Conservation (phyloP, 2,113 vertebrate species). For the Callaeas wilsoni region DNA sequence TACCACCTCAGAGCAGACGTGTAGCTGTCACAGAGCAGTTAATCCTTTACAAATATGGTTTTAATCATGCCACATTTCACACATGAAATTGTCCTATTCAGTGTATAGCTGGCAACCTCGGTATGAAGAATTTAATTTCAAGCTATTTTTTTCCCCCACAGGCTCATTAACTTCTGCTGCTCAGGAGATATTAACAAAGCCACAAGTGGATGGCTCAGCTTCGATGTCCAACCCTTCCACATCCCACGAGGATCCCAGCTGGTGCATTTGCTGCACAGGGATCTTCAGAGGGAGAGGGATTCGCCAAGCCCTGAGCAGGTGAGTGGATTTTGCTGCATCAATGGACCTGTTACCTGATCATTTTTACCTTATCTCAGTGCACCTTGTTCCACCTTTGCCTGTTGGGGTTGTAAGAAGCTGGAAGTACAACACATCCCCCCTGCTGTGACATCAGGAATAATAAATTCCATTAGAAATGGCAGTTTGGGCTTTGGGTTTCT, state of each 20-base stretch:
- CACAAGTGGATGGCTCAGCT: neutral
- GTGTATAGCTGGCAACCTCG: neutral
- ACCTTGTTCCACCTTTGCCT: neutral
- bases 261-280: neutral
- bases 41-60: conserved; percentile 66
- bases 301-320: neutral
- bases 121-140: neutral
- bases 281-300: neutral
- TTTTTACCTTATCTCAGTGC: neutral
- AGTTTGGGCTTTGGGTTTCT: neutral
- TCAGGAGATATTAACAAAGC: neutral
- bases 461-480: neutral
- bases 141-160: neutral
- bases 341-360: rapidly evolving
- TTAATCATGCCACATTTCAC: conserved; percentile 61
- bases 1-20: conserved; percentile 24
- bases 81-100: conserved; percentile 41
- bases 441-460: neutral
- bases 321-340: neutral
- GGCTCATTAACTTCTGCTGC: conserved; percentile 32
- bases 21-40: conserved; percentile 50
- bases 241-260: rapidly evolving
- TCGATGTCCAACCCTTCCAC: neutral
- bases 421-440: neutral
- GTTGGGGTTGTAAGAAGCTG: neutral